Evolutionary conservation across 2,888 invertebrate genomes (phyloP).

Genomic region (Myopa tessellatipennis): DNA sequence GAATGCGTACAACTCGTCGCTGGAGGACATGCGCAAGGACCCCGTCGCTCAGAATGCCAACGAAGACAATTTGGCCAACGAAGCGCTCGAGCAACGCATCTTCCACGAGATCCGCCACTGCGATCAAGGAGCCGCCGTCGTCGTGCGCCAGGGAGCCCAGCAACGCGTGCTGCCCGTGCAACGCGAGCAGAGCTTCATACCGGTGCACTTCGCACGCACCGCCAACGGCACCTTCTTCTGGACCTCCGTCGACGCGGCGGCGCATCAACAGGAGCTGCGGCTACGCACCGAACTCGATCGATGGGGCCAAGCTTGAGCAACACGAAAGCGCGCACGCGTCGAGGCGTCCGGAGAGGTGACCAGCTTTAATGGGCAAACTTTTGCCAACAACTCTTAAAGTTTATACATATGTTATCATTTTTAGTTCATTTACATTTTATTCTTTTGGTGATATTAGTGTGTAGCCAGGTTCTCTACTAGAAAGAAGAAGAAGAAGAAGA

Average conservation of each 20-base stretch:
- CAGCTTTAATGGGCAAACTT: constrained; percentile 58
- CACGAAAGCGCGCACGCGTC: background rate
- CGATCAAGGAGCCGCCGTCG: constrained; percentile 75
- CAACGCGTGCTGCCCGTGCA: constrained; percentile 58
- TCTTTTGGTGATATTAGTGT: constrained; percentile 62
- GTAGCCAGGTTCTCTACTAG: constrained; percentile 50
- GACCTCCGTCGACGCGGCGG: constrained; percentile 71
- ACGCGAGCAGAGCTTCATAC: constrained; percentile 66
- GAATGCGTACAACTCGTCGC: constrained; percentile 62
- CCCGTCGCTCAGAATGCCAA: constrained; percentile 54
- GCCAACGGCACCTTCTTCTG: constrained; percentile 86
- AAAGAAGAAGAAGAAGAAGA: constrained; percentile 12
- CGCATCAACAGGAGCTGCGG: constrained; percentile 54
- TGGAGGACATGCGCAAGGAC: constrained; percentile 66
- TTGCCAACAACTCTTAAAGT: constrained; percentile 30
- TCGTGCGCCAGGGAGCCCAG: constrained; percentile 72
- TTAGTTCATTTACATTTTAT: constrained; percentile 23
- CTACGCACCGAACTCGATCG: constrained; percentile 59
- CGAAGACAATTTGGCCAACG: constrained; percentile 73
- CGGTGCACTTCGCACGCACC: constrained; percentile 84
- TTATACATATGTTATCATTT: constrained; percentile 39
- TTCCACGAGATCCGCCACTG: constrained; percentile 77
- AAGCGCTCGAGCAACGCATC: constrained; percentile 81
- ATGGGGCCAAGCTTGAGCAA: constrained; percentile 63
- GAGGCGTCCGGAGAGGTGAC: constrained; percentile 36